Evolutionary conservation across 2,888 invertebrate species (phyloP), one percentile per base, ranked within the genome.

Genomic region (Andrena bucephala): DNA sequence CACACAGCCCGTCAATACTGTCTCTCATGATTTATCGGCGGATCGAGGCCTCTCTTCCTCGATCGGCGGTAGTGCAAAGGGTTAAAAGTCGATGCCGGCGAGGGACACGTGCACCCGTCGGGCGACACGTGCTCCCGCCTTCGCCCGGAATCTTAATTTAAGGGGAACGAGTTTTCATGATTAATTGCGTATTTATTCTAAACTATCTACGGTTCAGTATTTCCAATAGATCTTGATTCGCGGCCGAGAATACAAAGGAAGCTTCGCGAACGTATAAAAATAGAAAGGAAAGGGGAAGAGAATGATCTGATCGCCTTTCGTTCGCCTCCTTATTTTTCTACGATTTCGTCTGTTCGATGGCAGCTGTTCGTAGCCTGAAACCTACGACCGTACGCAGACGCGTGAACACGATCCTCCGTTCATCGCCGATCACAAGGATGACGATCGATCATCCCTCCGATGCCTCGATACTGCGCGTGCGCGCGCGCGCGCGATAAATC

Each of bases 391-490:
- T 72, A 62, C 54, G 69, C 78, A 59, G 70, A 70, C 74, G 77
- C 76, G 75, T 59, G 20, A 42, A 36, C 68, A 36, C 70, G 85
- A 85, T 85, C 74, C 69, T 78, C 75, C 68, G 67, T 63, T 77
- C 71, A 52, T 78, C 81, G 75, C 67, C 48, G 59, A 78, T 85
- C 36, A 29, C 8, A 36, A 63, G 57, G 57, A 13, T 42, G 42
- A 71, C 72, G 71, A 77, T 78, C 65, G 54, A 77, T 33, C 60
- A 80, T 77, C 63, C 81, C 80, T 72, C 42, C 82, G 68, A 81
- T 65, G 76, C 75, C 83, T 78, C 84, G 83, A 78, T 31, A 52
- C 50, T 36, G 59, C 20, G 57, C 62, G 42, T n/a, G n/a, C 36
- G 33, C 36, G 33, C 10, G 42, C 20, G 20, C 42, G 42, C 33